phyloP scores from a whole-genome alignment of 2,888 invertebrate species.

The Cepaea hortensis region DNA sequence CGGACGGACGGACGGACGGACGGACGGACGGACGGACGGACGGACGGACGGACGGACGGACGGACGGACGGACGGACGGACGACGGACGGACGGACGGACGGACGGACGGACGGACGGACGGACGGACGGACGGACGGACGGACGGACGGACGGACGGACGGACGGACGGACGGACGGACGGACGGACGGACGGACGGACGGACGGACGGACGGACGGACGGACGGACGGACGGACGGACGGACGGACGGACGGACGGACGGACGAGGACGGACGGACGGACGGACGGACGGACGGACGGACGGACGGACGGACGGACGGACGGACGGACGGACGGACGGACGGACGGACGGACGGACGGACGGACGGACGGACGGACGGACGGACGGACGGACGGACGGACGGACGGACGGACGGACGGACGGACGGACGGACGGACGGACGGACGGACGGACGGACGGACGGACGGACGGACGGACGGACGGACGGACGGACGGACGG shows the following conservation, averaged over 20 bases:
- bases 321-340: conserved; percentile 2
- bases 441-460: background rate
- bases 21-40: too few species aligned
- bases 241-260: conserved; percentile 5
- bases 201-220: background rate
- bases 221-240: conserved; percentile 12
- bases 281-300: background rate
- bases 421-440: background rate
- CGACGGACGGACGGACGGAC: conserved; percentile 29
- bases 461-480: background rate
- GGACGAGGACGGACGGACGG: too few species aligned
- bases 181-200: background rate
- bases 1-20: too few species aligned
- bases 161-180: conserved; percentile 6
- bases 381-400: conserved; percentile 2
- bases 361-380: conserved; percentile 13
- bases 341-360: conserved; percentile 19
- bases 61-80: too few species aligned
- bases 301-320: conserved; percentile 12
- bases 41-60: background rate
- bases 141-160: conserved; percentile 1
- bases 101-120: conserved; percentile 15
- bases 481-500: background rate
- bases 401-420: background rate
- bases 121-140: background rate